Evolutionary conservation across 2,888 invertebrate genomes (phyloP).

Genomic region (Aporophyla nigra): DNA sequence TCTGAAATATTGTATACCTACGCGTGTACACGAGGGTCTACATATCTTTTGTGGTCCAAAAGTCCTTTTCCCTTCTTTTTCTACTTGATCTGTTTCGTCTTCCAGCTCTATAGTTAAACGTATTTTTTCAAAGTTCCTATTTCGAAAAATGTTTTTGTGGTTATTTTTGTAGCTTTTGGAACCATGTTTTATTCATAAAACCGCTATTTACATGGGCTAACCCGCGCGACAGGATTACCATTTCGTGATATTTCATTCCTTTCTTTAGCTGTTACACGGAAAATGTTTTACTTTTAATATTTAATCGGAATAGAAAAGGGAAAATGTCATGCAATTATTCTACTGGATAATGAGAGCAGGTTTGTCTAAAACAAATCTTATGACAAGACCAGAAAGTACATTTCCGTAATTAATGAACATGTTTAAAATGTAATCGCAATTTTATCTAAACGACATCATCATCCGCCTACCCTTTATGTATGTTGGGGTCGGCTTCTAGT

Average conservation of each 20-base stretch:
- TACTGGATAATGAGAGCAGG: background rate
- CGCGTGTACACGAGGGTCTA: background rate
- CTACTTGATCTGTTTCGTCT: background rate
- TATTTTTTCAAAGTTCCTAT: slow-evolving; percentile 10
- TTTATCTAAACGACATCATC: too few relatives aligned
- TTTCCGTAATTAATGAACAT: background rate
- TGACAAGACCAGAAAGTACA: too few relatives aligned
- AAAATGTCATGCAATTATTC: background rate
- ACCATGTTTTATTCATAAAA: slow-evolving; percentile 56
- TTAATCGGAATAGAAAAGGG: slow-evolving; percentile 18
- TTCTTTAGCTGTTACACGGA: slow-evolving; percentile 27
- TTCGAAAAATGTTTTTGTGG: background rate
- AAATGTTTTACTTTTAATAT: slow-evolving; percentile 34
- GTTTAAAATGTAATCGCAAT: background rate
- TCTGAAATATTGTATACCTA: background rate
- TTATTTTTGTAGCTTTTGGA: slow-evolving; percentile 27
- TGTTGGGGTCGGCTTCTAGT: too few relatives aligned
- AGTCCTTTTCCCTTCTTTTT: background rate
- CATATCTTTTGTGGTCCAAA: background rate
- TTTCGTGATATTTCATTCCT: slow-evolving; percentile 23
- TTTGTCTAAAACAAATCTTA: background rate
- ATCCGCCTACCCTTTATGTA: too few relatives aligned
- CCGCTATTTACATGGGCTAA: slow-evolving; percentile 44
- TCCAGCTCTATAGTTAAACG: background rate
- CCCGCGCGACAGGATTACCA: slow-evolving; percentile 45